Base-by-base conservation (phyloP, 2,888 invertebrate species). In the Diplolepis rosae region DNA sequence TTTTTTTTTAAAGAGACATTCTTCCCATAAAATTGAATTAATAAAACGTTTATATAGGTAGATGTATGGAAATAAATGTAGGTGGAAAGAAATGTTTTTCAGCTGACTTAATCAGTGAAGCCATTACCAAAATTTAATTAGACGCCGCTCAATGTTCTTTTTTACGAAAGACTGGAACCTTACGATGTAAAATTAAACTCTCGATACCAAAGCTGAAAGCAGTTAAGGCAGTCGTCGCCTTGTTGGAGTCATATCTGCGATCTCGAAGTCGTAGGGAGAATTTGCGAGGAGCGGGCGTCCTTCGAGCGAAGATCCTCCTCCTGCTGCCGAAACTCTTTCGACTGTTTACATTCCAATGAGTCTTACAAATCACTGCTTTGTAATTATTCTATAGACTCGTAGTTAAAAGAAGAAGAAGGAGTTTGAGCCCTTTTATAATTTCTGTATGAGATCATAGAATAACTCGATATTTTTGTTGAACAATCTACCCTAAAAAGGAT, bases 291-390 rank as follows among this genome's bases (percentile, higher is more conserved):
- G 76, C 74, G 74, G 73, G 71, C 72, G 74, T 75, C 74, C 75
- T 75, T 77, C 77, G 72, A 77, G 75, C 77, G 77, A 61, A 77
- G 77, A 75, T 77, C 77, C 77, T 77, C 75, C 75, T 77, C 70
- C 72, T 74, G 72, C 74, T 72, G 77, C 72, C 74, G 72, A 72
- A 75, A 77, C 71, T 75, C 73, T 77, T 77, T 77, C 71, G 77
- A 72, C 75, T 71, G 69, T 74, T 74, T 67, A 61, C 65, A 73
- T 66, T 68, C 71, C 71, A 68, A 42, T 42, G 61, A 61, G 39
- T 61, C 39, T 61, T 61, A 61, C 39, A 42, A 61, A 61, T 61
- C 39, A 39, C 61, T 61, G 22, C 35, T 61, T 61, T 61, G 61
- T 42, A 61, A 61, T 61, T 61, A 61, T 39, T 61, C n/a, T 61